Percentiles rank a stretch among this genome's conserved stretches.
Conservation (phyloP, 2,888 invertebrate species). For the Eupithecia pulchellata region DNA sequence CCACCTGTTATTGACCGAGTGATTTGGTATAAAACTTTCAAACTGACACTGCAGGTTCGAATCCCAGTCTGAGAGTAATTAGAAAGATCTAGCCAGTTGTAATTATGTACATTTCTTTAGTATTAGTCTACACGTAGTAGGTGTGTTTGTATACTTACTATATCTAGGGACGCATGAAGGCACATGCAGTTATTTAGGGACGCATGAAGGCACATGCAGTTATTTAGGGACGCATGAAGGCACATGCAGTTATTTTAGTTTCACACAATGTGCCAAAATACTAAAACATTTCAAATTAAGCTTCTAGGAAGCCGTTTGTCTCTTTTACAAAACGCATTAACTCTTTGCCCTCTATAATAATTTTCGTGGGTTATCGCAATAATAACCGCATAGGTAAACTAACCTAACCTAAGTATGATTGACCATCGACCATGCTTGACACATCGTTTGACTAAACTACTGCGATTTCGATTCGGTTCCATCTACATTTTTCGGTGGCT, state of each 20-base stretch:
- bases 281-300: constrained; percentile 33
- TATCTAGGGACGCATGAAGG: too few relatives aligned
- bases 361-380: neutral
- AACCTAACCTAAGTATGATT: too few relatives aligned
- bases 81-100: neutral
- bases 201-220: too few relatives aligned
- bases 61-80: neutral
- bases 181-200: too few relatives aligned
- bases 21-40: neutral
- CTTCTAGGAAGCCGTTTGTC: constrained; percentile 32
- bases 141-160: neutral
- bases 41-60: neutral
- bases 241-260: constrained; percentile 42
- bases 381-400: neutral
- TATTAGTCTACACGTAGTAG: neutral
- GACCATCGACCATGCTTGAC: neutral
- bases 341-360: neutral
- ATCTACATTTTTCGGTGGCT: constrained; percentile 32
- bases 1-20: neutral
- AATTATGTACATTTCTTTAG: neutral
- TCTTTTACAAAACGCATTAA: constrained; percentile 20
- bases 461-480: neutral
- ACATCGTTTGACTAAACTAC: neutral
- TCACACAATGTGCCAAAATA: constrained; percentile 46
- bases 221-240: constrained; percentile 17